Conservation (phyloP, 2,113 vertebrate genomes). For the Scomber japonicus region DNA sequence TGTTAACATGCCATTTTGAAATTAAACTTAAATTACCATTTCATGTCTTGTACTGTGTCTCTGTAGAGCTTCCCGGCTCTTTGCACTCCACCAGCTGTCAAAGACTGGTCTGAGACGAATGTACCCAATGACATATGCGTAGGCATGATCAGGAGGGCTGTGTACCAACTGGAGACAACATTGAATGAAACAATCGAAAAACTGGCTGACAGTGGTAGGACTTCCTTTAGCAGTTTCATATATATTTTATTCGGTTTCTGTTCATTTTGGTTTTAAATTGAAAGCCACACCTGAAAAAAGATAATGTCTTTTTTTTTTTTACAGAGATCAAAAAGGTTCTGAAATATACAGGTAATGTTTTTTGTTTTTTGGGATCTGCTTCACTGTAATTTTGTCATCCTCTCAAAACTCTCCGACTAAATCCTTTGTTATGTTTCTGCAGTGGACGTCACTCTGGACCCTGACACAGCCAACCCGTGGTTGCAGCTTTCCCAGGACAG, state of each 20-base stretch:
- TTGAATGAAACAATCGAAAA: conserved; percentile 76
- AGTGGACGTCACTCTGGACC: conserved; percentile 84
- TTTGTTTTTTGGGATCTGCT: background rate
- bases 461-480: conserved; percentile 85
- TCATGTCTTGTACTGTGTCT: background rate
- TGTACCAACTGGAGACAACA: conserved; percentile 73
- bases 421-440: background rate
- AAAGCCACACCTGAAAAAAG: background rate
- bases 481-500: conserved; percentile 85
- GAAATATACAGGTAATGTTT: conserved; percentile 83
- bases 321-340: conserved; percentile 82
- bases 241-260: background rate
- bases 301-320: background rate
- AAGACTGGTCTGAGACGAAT: conserved; percentile 82
- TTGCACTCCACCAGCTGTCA: conserved; percentile 73
- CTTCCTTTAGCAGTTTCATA: background rate
- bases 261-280: background rate
- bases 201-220: conserved; percentile 78
- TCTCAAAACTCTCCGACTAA: background rate
- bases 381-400: background rate
- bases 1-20: background rate
- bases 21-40: background rate
- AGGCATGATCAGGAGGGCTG: conserved; percentile 80
- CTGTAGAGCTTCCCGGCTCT: conserved; percentile 82
- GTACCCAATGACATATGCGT: conserved; percentile 79